Base-by-base conservation (phyloP, 2,888 invertebrate genomes). In the Chrysolina haemoptera region DNA sequence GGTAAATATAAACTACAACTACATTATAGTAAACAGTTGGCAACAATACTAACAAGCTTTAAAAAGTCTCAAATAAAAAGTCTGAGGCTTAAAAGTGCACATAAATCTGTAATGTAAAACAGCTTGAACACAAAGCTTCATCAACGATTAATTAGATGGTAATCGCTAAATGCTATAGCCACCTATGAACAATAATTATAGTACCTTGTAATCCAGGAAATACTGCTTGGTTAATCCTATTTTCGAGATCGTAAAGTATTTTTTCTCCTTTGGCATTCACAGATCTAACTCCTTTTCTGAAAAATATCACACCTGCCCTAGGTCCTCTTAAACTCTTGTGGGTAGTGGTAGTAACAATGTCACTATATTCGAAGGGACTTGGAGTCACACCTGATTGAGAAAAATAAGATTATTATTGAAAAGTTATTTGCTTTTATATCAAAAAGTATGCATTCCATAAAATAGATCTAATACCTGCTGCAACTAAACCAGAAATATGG, bases 291-390 rank as follows among this genome's bases (percentile, higher is more conserved):
- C 98, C 98, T 88, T 96, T 98, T 75, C 97, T 93, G 91, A 91
- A 98, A 90, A 98, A 98, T 76, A 98, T 97, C 14, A 98, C 90
- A 0, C 96, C 97, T 20, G 97, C 96, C 62, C 96, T 92, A 14
- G 93, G 98, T 0, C 96, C 95, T 85, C 95, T 91, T 35, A 99
- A 90, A 6, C 98, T 98, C 86, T 98, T 98, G 88, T 98, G 98
- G 0, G 98, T 98, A 0, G 98, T 98, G 0, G 98, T 97, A 1
- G 95, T 94, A 3, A 99, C 98, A 78, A 99, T 91, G 87, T 99
- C 97, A 83, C 95, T 93, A 88, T 94, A 93, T 84, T 96, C 94
- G 86, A 98, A 98, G 1, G 98, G 98, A 84, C 94, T 94, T 0
- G 98, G 95, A 76, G 96, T 94, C 11, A 96, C 88, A 70, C 91